phyloP scores from a whole-genome alignment of 2,888 invertebrate genomes.

The Synanthedon tipuliformis region DNA sequence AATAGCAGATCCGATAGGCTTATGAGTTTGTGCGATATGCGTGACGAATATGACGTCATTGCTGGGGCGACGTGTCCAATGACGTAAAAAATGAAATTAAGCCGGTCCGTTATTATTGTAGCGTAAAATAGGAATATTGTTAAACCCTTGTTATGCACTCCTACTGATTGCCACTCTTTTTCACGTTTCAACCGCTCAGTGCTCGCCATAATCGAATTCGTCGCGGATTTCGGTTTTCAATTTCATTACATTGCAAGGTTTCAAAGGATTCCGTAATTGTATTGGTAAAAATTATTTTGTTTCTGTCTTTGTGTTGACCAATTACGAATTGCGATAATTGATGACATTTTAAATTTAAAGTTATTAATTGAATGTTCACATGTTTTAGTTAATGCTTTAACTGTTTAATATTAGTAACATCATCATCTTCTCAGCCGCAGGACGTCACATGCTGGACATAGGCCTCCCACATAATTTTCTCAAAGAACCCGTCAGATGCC shows the following conservation, averaged over 20 bases:
- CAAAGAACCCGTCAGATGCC: too few species aligned
- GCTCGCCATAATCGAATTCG: neutral
- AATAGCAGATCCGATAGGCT: slow-evolving; percentile 17
- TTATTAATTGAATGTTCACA: too few species aligned
- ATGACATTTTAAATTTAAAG: too few species aligned
- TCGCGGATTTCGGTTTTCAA: neutral
- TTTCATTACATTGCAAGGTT: neutral
- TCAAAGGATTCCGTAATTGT: too few species aligned
- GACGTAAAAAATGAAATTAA: slow-evolving; percentile 57
- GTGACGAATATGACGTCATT: slow-evolving; percentile 40
- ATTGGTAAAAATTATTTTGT: too few species aligned
- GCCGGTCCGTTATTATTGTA: slow-evolving; percentile 35
- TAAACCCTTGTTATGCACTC: slow-evolving; percentile 28
- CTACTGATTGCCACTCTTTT: neutral
- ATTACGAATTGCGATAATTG: too few species aligned
- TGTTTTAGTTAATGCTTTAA: too few species aligned
- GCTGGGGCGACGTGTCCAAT: slow-evolving; percentile 33
- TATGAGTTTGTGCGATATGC: slow-evolving; percentile 33
- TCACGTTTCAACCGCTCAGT: neutral
- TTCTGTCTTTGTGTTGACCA: too few species aligned
- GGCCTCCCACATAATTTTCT: too few species aligned
- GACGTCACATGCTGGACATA: too few species aligned
- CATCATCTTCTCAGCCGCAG: too few species aligned
- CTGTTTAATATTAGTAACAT: too few species aligned
- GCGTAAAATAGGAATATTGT: slow-evolving; percentile 51